Evolutionary conservation across 2,113 vertebrate species (phyloP).

Genomic region (Cavia porcellus): DNA sequence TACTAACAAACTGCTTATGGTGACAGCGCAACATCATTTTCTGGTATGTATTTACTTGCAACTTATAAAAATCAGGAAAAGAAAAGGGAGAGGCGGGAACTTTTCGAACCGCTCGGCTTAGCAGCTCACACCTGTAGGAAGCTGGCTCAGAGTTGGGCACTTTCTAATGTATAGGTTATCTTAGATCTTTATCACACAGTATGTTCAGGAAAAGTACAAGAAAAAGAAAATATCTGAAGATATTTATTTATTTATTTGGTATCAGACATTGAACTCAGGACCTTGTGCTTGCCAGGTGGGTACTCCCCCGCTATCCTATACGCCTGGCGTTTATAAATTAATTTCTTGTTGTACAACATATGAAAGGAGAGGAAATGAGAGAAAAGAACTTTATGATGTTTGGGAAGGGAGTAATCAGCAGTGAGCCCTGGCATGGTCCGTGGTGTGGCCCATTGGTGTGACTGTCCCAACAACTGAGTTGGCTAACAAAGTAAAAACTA

Average conservation of each 20-base stretch:
- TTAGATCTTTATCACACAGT: neutral
- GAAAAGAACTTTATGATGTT: constrained; percentile 2
- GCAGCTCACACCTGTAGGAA: neutral
- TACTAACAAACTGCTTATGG: constrained; percentile 26
- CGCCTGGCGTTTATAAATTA: constrained; percentile 64
- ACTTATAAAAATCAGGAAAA: neutral
- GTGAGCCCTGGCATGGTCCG: neutral
- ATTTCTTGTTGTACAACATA: constrained; percentile 28
- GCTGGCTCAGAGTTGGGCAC: neutral
- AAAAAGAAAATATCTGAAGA: neutral
- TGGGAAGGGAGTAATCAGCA: neutral
- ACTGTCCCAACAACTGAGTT: rapidly evolving
- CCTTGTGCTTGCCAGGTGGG: too few species aligned
- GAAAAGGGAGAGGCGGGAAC: neutral
- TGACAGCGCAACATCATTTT: neutral
- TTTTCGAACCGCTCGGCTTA: neutral
- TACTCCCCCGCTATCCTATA: too few species aligned
- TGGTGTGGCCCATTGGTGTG: neutral
- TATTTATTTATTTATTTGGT: neutral
- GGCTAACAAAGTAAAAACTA: neutral
- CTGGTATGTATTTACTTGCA: neutral
- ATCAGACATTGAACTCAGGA: too few species aligned
- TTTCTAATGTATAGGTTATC: neutral
- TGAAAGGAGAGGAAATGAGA: neutral
- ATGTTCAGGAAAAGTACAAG: constrained; percentile 6